Conservation (phyloP, 2,888 invertebrate genomes). For the Lasioglossum vierecki region DNA sequence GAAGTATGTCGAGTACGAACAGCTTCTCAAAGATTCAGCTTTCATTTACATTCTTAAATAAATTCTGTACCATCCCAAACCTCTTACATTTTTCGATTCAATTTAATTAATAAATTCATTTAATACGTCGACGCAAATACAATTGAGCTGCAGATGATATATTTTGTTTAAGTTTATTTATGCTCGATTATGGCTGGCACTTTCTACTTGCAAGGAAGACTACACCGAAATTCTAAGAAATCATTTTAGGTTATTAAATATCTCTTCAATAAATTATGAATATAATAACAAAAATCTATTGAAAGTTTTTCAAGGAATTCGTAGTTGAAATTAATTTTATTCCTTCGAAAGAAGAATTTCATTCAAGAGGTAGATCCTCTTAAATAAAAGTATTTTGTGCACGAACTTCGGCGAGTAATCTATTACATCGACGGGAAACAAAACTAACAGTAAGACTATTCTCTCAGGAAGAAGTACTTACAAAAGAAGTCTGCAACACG, state of each 20-base stretch:
- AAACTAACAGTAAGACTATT: not conserved
- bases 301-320: not conserved
- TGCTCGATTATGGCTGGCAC: not conserved
- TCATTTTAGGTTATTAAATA: not conserved
- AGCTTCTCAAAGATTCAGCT: not conserved
- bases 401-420: not conserved
- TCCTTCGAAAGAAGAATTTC: not conserved
- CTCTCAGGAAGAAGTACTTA: not conserved
- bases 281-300: not conserved
- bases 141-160: not conserved
- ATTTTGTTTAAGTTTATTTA: not conserved
- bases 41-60: not conserved
- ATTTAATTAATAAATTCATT: not conserved
- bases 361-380: not conserved
- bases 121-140: not conserved
- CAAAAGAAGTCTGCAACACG: not conserved
- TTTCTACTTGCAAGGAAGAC: not conserved
- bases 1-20: not conserved
- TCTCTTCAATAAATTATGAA: not conserved
- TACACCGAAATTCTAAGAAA: not conserved
- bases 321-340: not conserved
- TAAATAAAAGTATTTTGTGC: not conserved
- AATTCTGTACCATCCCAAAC: not conserved
- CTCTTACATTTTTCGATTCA: not conserved
- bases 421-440: not conserved